Percentiles rank a stretch among this genome's conserved stretches.
phyloP scores from a whole-genome alignment of 2,888 invertebrate species.

The Aplocera efformata region DNA sequence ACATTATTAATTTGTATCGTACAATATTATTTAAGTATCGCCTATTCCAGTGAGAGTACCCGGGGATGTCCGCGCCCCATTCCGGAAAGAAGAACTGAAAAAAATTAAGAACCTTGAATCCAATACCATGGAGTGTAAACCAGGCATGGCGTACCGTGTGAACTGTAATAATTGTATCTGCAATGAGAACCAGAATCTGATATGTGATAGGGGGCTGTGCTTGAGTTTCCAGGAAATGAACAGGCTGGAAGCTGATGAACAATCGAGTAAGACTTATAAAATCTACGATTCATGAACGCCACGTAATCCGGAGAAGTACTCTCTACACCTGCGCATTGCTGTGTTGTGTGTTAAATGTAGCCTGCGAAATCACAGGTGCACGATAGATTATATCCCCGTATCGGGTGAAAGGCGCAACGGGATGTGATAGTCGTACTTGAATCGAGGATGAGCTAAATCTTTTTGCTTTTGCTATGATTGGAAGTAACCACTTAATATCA shows the following conservation, averaged over 20 bases:
- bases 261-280: conserved; percentile 46
- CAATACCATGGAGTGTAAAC: conserved; percentile 39
- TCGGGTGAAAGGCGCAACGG: too few species aligned
- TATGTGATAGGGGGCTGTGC: conserved; percentile 51
- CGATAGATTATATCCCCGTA: too few species aligned
- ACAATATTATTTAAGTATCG: conserved; percentile 5
- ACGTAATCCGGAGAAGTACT: too few species aligned
- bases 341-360: too few species aligned
- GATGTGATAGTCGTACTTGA: too few species aligned
- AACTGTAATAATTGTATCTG: conserved; percentile 61
- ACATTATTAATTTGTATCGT: too few species aligned
- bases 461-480: too few species aligned
- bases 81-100: conserved; percentile 22
- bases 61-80: conserved; percentile 30
- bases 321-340: too few species aligned
- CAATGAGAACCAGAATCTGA: conserved; percentile 38
- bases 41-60: conserved; percentile 17
- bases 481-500: too few species aligned
- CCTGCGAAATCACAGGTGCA: too few species aligned
- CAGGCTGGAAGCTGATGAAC: conserved; percentile 37
- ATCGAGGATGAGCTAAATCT: too few species aligned
- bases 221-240: conserved; percentile 43
- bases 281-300: too few species aligned
- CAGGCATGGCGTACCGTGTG: conserved; percentile 47
- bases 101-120: conserved; percentile 35